phyloP scores from a whole-genome alignment of 2,888 invertebrate species.

The Oxytorus armatus region DNA sequence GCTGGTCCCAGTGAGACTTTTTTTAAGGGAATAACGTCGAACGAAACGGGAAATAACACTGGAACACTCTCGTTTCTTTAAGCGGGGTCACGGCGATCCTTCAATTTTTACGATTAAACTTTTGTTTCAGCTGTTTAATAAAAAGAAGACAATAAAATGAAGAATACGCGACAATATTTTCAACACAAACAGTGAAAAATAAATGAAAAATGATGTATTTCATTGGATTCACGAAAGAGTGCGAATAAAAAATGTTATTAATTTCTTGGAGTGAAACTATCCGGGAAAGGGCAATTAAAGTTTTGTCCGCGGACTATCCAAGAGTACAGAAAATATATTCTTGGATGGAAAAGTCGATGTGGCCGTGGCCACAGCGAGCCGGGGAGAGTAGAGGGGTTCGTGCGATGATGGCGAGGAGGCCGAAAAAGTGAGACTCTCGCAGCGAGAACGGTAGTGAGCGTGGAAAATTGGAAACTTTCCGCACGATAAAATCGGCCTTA shows the following conservation, averaged over 20 bases:
- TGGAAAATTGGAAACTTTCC: constrained; percentile 82
- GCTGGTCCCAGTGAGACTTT: not conserved
- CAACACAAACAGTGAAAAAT: no score
- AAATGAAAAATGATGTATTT: no score
- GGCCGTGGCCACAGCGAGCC: not conserved
- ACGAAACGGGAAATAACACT: not conserved
- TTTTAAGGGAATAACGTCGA: not conserved
- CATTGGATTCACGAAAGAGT: not conserved
- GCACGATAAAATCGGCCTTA: constrained; percentile 82
- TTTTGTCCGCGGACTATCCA: constrained; percentile 19
- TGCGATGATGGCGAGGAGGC: constrained; percentile 47
- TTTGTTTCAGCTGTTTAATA: no score
- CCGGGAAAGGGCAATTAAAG: constrained; percentile 28
- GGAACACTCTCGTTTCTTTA: no score
- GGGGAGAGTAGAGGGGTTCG: not conserved
- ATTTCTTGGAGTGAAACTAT: not conserved
- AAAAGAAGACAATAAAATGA: no score
- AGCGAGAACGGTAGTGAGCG: constrained; percentile 66
- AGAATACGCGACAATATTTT: no score
- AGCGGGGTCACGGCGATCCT: no score
- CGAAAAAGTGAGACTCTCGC: constrained; percentile 41
- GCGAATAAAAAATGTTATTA: not conserved
- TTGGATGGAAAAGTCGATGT: constrained; percentile 38
- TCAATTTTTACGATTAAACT: no score
- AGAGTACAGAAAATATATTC: constrained; percentile 53